phyloP scores from a whole-genome alignment of 2,797 vertebrate species.

The Anas flavirostris region DNA sequence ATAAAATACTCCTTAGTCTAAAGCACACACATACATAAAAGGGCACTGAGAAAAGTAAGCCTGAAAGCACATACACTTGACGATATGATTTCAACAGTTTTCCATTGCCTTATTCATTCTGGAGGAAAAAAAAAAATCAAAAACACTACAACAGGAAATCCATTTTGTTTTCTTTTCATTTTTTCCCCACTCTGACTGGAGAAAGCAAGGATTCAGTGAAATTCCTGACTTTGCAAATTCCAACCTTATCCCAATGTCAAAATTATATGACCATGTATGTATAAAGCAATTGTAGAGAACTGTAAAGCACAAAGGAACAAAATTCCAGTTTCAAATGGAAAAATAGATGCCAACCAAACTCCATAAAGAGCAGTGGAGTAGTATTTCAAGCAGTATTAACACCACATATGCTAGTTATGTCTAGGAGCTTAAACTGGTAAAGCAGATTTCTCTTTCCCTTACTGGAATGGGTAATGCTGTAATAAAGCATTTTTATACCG shows the following conservation, averaged over 20 bases:
- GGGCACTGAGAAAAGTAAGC: neutral
- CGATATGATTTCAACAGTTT: neutral
- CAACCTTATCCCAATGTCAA: neutral
- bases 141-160: slow-evolving; percentile 2
- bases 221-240: neutral
- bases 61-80: neutral
- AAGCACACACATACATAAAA: neutral
- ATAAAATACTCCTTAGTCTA: neutral
- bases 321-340: neutral
- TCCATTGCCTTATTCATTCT: neutral
- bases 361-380: neutral
- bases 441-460: neutral
- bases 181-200: neutral
- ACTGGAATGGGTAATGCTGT: neutral
- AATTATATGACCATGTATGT: rapidly evolving
- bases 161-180: neutral
- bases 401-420: neutral
- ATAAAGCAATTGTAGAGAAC: neutral
- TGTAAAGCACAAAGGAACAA: neutral
- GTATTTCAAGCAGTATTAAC: neutral
- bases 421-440: neutral
- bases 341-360: neutral
- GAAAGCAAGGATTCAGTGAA: neutral
- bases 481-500: neutral
- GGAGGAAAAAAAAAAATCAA: neutral